A percentile compares a stretch with the other conserved stretches of the same genome.
phyloP scores from a whole-genome alignment of 2,888 invertebrate genomes.

The Rhogogaster chlorosoma region DNA sequence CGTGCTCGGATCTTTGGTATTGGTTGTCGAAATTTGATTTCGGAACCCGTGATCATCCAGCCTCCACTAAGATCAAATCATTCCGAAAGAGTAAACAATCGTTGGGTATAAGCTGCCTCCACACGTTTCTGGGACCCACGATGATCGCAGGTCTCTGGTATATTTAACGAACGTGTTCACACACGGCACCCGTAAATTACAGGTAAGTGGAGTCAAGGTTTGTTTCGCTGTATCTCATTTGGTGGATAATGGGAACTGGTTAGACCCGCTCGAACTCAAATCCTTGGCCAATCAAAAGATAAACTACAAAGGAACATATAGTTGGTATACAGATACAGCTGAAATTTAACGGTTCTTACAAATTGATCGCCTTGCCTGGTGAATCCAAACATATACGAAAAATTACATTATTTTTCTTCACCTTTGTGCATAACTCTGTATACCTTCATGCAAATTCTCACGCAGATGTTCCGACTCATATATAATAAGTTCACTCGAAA shows the following conservation, averaged over 20 bases:
- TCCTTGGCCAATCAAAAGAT: not conserved
- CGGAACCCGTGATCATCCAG: not conserved
- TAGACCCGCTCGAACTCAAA: not conserved
- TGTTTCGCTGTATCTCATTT: constrained; percentile 42
- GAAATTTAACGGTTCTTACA: constrained; percentile 37
- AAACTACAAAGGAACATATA: constrained; percentile 16
- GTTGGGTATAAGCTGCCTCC: not conserved
- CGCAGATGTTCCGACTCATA: not conserved
- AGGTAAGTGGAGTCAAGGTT: constrained; percentile 41
- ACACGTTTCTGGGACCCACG: not conserved
- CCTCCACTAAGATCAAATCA: constrained; percentile 8
- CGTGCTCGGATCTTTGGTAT: not conserved
- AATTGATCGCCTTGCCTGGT: not conserved
- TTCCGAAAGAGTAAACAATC: constrained; percentile 39
- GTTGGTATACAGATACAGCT: not conserved
- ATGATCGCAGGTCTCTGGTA: constrained; percentile 1
- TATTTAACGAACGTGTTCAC: constrained; percentile 44
- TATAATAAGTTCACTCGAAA: not conserved
- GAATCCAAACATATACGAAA: not conserved
- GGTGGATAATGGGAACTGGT: constrained; percentile 42
- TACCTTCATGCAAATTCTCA: constrained; percentile 10
- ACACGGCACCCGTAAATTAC: constrained; percentile 44
- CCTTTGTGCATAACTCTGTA: not conserved
- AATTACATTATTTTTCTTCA: not conserved
- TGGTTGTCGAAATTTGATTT: not conserved